A percentile compares a stretch with the other conserved stretches of the same genome.
phyloP scores from a whole-genome alignment of 2,888 invertebrate genomes.

The Monoplex corrugatus region DNA sequence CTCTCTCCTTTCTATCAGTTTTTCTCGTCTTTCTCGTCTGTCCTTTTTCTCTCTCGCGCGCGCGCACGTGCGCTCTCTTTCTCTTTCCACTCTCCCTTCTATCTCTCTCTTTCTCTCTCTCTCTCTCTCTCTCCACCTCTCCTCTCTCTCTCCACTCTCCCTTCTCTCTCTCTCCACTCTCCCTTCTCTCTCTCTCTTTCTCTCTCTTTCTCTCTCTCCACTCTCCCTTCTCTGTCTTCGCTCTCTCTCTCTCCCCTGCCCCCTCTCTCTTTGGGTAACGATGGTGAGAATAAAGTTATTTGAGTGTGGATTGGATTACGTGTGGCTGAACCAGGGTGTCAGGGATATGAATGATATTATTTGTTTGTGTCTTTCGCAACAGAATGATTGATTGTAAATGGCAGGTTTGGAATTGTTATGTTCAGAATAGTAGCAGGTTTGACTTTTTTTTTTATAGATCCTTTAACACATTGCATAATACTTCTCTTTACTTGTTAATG shows the following conservation, averaged over 20 bases:
- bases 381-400: too few species aligned
- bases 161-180: background rate
- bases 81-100: background rate
- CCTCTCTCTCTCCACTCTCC: background rate
- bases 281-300: too few species aligned
- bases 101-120: background rate
- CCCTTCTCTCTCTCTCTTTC: background rate
- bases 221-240: background rate
- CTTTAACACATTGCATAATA: too few species aligned
- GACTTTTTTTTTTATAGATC: too few species aligned
- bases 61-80: background rate
- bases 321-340: too few species aligned
- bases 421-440: too few species aligned
- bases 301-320: too few species aligned
- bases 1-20: background rate
- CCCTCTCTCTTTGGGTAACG: background rate
- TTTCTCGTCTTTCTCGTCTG: background rate
- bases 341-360: background rate
- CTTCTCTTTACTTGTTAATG: too few species aligned
- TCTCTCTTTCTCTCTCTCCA: background rate
- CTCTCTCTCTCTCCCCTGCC: background rate
- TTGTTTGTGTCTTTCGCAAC: background rate
- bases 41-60: background rate
- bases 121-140: background rate
- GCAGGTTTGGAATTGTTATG: too few species aligned